A percentile compares a stretch with the other conserved stretches of the same genome.
Conservation (phyloP, 2,797 vertebrate genomes). For the Galago senegalensis region DNA sequence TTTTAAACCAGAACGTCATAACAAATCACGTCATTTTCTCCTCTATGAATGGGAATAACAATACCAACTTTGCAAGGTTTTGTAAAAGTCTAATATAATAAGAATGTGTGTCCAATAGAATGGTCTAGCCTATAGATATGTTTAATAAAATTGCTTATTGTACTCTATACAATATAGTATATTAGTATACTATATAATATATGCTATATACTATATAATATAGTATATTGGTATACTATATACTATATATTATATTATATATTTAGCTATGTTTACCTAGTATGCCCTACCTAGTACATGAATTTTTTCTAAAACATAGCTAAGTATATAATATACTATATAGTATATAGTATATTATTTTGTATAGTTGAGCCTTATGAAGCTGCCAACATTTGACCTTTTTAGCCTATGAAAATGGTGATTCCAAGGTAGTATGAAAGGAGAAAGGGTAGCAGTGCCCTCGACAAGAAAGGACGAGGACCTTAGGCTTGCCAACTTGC, state of each 20-base stretch:
- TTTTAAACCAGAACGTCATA: slow-evolving; percentile 20
- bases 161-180: neutral
- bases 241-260: too few relatives aligned
- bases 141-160: slow-evolving; percentile 61
- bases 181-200: too few relatives aligned
- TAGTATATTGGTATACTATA: too few relatives aligned
- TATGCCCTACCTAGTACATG: neutral
- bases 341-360: neutral
- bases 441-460: neutral
- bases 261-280: too few relatives aligned
- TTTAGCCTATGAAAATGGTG: slow-evolving; percentile 2
- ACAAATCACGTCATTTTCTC: slow-evolving; percentile 34
- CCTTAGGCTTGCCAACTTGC: neutral
- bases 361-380: slow-evolving; percentile 49
- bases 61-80: neutral
- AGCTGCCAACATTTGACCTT: slow-evolving; percentile 35
- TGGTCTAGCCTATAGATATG: neutral
- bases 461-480: neutral
- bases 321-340: too few relatives aligned
- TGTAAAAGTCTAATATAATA: slow-evolving; percentile 51
- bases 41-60: neutral
- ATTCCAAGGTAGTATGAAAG: slow-evolving; percentile 4
- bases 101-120: slow-evolving; percentile 34
- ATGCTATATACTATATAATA: too few relatives aligned
- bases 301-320: neutral